Percentiles rank a stretch among this genome's conserved stretches.
These are phyloP conservation scores for Agelas oroides DNA, from an alignment of 37 sponge, comb jelly and placozoan species.

Conservation along the genomic window DNA sequence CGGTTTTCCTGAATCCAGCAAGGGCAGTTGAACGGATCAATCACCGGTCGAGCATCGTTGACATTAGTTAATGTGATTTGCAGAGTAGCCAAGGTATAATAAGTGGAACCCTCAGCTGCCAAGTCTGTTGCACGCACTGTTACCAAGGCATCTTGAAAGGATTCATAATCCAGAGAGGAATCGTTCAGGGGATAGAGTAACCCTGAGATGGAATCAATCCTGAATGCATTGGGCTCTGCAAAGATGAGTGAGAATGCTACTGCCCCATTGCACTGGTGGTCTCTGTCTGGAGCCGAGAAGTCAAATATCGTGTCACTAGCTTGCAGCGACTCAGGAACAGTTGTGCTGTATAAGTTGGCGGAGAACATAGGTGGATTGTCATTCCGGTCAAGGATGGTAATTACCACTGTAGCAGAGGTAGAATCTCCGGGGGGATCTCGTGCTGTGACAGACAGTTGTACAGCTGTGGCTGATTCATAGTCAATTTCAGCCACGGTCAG, in stretches of 20 bases:
- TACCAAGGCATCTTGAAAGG: slow-evolving; percentile 38
- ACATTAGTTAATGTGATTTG: slow-evolving; percentile 31
- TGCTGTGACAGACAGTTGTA: slow-evolving; percentile 38
- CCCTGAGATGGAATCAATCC: slow-evolving; percentile 66
- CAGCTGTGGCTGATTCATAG: slow-evolving; percentile 18
- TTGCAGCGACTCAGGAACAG: slow-evolving; percentile 22
- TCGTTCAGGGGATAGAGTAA: slow-evolving; percentile 41
- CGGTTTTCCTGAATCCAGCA: slow-evolving; percentile 68
- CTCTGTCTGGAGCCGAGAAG: slow-evolving; percentile 70
- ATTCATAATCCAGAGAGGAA: slow-evolving; percentile 59
- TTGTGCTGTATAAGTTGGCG: background rate
- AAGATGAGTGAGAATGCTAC: slow-evolving; percentile 51
- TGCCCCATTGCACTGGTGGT: slow-evolving; percentile 62
- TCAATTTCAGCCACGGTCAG: slow-evolving; percentile 19
- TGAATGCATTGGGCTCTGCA: slow-evolving; percentile 58
- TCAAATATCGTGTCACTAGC: slow-evolving; percentile 34
- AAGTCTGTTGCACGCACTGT: slow-evolving; percentile 59
- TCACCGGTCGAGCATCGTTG: slow-evolving; percentile 61
- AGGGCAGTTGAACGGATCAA: slow-evolving; percentile 63
- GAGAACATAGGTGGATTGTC: slow-evolving; percentile 72
- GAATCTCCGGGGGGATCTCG: slow-evolving; percentile 27
- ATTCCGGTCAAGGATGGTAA: slow-evolving; percentile 47
- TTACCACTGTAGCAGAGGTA: slow-evolving; percentile 11
- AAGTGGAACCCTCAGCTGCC: background rate
- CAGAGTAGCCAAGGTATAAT: slow-evolving; percentile 43